Evolutionary conservation across 64 coral and sea anemone species (phyloP).

Genomic region (Catalaphyllia jardinei): DNA sequence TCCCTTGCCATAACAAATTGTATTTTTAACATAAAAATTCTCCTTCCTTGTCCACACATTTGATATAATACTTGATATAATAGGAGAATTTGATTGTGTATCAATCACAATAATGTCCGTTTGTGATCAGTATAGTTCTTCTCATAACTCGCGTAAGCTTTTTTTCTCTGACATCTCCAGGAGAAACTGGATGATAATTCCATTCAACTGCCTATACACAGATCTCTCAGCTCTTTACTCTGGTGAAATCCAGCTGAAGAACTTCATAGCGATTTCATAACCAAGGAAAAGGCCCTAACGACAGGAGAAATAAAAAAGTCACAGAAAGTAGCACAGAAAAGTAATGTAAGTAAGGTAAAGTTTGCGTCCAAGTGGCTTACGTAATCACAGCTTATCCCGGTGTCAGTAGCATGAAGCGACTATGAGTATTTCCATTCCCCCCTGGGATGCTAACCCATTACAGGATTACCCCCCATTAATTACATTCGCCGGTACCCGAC

Average conservation of each 20-base stretch:
- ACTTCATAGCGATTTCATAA: conserved; percentile 33
- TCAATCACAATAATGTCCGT: not conserved
- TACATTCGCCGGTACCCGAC: too few species aligned
- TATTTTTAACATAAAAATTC: not conserved
- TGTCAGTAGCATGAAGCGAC: not conserved
- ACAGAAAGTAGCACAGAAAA: not conserved
- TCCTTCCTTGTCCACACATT: not conserved
- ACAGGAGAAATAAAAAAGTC: not conserved
- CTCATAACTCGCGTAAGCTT: too few species aligned
- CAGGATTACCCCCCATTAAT: too few species aligned
- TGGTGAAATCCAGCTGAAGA: conserved; percentile 43
- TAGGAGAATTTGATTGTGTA: not conserved
- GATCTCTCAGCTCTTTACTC: not conserved
- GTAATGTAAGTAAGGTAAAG: not conserved
- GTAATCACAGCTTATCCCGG: too few species aligned
- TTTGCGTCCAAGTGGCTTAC: not conserved
- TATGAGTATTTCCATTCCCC: too few species aligned
- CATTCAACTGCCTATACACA: not conserved
- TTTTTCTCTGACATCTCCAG: too few species aligned
- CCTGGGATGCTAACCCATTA: too few species aligned
- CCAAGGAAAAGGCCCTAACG: conserved; percentile 23
- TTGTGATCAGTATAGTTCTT: too few species aligned
- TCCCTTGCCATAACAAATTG: not conserved
- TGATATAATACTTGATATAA: not conserved
- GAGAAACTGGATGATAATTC: too few species aligned